Base-by-base conservation (phyloP, 2,797 vertebrate genomes). In the Pipistrellus pygmaeus region DNA sequence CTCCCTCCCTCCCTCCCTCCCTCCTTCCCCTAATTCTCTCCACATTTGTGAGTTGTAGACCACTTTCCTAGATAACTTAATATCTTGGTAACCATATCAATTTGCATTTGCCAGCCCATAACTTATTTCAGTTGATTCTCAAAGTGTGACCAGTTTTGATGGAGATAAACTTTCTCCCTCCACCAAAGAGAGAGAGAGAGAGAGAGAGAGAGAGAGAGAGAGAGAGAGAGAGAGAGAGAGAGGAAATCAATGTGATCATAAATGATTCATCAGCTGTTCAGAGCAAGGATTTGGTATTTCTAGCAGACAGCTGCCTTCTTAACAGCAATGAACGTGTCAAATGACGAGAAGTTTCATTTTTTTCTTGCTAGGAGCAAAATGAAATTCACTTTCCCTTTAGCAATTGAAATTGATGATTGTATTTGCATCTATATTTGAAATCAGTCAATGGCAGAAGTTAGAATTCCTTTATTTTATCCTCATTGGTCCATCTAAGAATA, bases 231-330 rank as follows among this genome's bases (percentile, higher is more conserved):
- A 38, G 38, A 38, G 38, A 38, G 38, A 38, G 38, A 38, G 38
- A 38, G 38, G 5, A 7, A 96, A 94, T 93, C 87, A 88, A 68
- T 96, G 55, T 82, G 81, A 95, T 95, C 69, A 95, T 95, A 95
- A 96, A 95, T 91, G 87, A 88, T 83, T 95, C 90, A 96, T 96
- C 90, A 96, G 69, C 88, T 94, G 87, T 95, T 96, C 81, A 71
- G 89, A 91, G 60, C 7, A 77, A 95, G 44, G 80, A 84, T 89
- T 91, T 91, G 93, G 68, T 93, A 86, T 95, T 95, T 97, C 81
- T 69, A 91, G 84, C 76, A 85, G 48, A 73, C 80, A 96, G 86
- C 83, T 92, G 80, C 68, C 48, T 90, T 84, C 80, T 93, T 85
- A 84, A 81, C 27, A 85, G 69, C 72, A 87, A 96, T 41, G 73